These are phyloP conservation scores for Lissonota sp. DNA, from an alignment of 2,888 invertebrate species.

Conservation along the genomic window DNA sequence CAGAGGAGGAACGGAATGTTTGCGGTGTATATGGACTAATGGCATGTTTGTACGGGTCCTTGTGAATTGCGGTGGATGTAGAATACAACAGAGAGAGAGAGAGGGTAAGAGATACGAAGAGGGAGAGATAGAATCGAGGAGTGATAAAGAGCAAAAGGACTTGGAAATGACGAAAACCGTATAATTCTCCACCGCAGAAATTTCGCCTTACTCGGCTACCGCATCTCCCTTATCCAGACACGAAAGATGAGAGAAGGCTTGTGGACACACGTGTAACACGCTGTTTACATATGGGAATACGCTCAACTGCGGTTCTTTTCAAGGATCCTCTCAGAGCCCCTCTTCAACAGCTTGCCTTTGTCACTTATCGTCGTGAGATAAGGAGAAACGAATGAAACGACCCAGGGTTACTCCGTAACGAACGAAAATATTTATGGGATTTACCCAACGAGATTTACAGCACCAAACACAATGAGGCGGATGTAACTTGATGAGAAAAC, in stretches of 20 bases:
- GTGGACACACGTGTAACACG: constrained; percentile 2
- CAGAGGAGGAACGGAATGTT: background rate
- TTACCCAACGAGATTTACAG: constrained; percentile 47
- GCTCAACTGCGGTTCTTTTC: constrained; percentile 1
- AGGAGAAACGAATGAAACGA: constrained; percentile 3
- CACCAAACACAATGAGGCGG: constrained; percentile 26
- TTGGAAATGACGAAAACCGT: no score
- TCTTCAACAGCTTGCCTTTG: background rate
- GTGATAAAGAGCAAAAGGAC: background rate
- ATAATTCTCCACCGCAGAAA: no score
- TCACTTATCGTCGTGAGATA: constrained; percentile 54
- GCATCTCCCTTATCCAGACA: no score
- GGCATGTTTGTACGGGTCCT: constrained; percentile 35
- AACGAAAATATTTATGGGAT: constrained; percentile 48
- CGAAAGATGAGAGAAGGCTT: no score
- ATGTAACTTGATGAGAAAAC: constrained; percentile 24
- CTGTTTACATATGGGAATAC: background rate
- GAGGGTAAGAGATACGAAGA: background rate
- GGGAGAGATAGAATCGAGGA: background rate
- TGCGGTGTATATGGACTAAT: background rate
- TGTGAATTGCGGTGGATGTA: background rate
- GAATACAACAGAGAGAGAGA: background rate
- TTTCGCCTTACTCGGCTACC: no score
- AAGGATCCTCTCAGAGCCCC: background rate
- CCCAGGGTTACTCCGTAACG: constrained; percentile 9